phyloP scores from a whole-genome alignment of 2,888 invertebrate species.

The Acronicta leporina region DNA sequence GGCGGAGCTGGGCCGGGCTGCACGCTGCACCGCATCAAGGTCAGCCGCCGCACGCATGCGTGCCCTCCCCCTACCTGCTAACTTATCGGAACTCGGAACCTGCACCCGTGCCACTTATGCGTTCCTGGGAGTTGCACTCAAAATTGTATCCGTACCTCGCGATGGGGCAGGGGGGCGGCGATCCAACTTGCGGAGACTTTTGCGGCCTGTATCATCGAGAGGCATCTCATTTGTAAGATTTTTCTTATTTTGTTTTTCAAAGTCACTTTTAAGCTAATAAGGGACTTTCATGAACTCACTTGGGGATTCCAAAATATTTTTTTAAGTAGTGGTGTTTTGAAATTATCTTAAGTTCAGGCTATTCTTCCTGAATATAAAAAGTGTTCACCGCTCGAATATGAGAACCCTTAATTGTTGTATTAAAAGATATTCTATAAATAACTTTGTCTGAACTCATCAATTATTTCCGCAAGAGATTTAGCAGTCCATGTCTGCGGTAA shows the following conservation, averaged over 20 bases:
- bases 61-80: constrained; percentile 61
- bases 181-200: constrained; percentile 30
- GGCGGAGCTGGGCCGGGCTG: constrained; percentile 69
- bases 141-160: constrained; percentile 61
- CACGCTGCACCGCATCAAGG: constrained; percentile 88
- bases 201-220: constrained; percentile 12
- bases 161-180: neutral
- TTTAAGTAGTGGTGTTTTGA: neutral
- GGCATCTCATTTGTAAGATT: neutral
- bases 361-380: neutral
- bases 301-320: neutral
- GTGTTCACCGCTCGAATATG: neutral
- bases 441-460: constrained; percentile 16
- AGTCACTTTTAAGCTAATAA: neutral
- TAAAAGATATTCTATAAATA: constrained; percentile 7
- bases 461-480: constrained; percentile 35
- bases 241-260: neutral
- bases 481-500: constrained; percentile 33
- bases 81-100: constrained; percentile 65
- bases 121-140: constrained; percentile 77
- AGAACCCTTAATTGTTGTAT: neutral
- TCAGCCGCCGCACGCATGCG: constrained; percentile 87
- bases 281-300: neutral
- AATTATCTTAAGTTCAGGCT: neutral
- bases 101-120: constrained; percentile 71